Base-by-base conservation (phyloP, 2,113 vertebrate genomes). In the Telmatochromis sp. region DNA sequence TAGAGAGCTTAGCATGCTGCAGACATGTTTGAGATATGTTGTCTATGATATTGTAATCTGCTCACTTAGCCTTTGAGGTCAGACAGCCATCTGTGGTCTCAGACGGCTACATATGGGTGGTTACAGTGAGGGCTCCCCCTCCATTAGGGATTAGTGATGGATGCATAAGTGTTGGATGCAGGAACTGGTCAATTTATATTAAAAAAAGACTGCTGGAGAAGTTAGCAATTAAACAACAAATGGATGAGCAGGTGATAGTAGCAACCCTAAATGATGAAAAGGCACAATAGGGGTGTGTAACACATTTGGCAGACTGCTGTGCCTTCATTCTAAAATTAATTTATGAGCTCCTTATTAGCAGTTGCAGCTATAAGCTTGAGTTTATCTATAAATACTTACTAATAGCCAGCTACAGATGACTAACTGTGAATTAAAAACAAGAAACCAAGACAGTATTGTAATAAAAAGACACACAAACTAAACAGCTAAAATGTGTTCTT, bases 71-170 rank as follows among this genome's bases (percentile, higher is more conserved):
- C 73, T 15, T 9, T 51, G 68, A 85, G 84, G 91, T 90, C 91
- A 93, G 89, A 83, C 89, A 10, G 73, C 92, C 94, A 92, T 93
- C 94, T 94, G 91, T 89, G 85, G 79, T 60, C 85, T 42, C 83
- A 93, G 91, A 93, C 87, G 83, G 86, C 90, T 42, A 53, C 84
- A n/a, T 65, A 60, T 26, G 40, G 23, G 10, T 7, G 53, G 6
- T 54, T 6, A 31, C 17, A 57, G 17, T 6, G 51, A 42, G 15
- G 51, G 63, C 11, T 45, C 26, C 42, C 14, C 31, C 31, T 17
- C 37, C 14, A 28, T n/a, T 8, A 31, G 9, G n/a, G 60, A 70
- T 53, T 68, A 54, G 49, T 23, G 33, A 42, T 53, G 82, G 31
- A 55, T 80, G 49, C 28, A 35, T 14, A 57, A 60, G 23, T 28